Percentiles rank a stretch among this genome's conserved stretches.
Evolutionary conservation across 2,113 vertebrate genomes (phyloP).

Genomic region (Protobothrops mucrosquamatus): DNA sequence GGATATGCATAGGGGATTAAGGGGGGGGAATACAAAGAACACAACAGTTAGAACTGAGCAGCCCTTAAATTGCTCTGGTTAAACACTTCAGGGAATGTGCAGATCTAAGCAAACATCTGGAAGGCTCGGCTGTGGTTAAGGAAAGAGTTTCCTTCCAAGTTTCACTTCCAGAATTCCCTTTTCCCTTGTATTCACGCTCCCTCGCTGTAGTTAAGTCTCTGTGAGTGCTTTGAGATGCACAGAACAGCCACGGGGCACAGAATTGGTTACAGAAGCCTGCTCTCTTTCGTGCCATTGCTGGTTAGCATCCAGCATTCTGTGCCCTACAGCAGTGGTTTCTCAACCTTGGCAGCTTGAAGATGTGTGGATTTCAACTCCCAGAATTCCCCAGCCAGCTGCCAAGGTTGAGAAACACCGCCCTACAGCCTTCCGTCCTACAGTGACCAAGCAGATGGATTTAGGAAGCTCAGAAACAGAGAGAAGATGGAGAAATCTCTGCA

Average conservation of each 20-base stretch:
- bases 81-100: not conserved
- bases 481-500: not conserved
- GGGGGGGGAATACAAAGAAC: no score
- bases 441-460: not conserved
- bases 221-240: not conserved
- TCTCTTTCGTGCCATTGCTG: not conserved
- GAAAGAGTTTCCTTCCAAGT: not conserved
- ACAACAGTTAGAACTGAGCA: slow-evolving; percentile 4
- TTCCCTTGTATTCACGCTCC: not conserved
- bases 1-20: no score
- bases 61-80: not conserved
- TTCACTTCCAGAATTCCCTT: no score
- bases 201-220: not conserved
- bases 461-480: not conserved
- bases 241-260: not conserved
- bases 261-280: not conserved
- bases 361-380: no score
- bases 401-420: no score
- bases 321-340: no score
- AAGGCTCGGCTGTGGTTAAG: not conserved
- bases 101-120: not conserved
- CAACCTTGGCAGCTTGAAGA: no score
- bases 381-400: no score
- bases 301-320: not conserved
- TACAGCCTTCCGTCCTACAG: not conserved